Conservation (phyloP, 2,113 vertebrate species). For the Tylochromis polylepis region DNA sequence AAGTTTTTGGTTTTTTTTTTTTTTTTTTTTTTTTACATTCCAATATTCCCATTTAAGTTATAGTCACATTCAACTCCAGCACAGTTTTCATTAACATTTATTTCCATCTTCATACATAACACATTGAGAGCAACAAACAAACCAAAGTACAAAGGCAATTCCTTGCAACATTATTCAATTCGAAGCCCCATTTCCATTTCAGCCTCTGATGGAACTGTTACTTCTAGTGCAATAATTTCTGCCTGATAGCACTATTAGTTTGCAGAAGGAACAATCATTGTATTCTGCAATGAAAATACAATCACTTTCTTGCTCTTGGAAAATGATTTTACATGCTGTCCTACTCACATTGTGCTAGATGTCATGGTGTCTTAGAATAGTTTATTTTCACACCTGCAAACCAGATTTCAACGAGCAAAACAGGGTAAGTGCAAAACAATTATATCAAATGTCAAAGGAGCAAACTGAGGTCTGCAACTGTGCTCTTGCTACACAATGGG, state of each 20-base stretch:
- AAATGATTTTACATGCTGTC: constrained; percentile 47
- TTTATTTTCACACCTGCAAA: constrained; percentile 44
- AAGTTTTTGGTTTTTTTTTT: too few species aligned
- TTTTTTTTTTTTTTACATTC: not conserved
- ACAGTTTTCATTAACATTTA: not conserved
- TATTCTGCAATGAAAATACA: constrained; percentile 54
- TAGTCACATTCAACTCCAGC: not conserved
- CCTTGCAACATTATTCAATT: constrained; percentile 36
- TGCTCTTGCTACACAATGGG: not conserved
- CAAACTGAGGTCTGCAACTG: not conserved
- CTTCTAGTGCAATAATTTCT: constrained; percentile 55
- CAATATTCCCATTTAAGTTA: not conserved
- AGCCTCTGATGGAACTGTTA: constrained; percentile 38
- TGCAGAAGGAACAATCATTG: constrained; percentile 44
- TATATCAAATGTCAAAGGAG: constrained; percentile 33
- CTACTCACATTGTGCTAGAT: constrained; percentile 41
- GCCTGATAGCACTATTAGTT: constrained; percentile 63
- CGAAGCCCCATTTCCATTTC: constrained; percentile 27
- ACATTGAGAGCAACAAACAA: constrained; percentile 12
- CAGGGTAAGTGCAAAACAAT: constrained; percentile 32
- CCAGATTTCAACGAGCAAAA: constrained; percentile 27
- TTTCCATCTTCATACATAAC: not conserved
- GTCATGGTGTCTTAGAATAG: constrained; percentile 16
- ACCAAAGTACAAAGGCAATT: constrained; percentile 20
- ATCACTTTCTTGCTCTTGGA: constrained; percentile 49